These are phyloP conservation scores for Malaclemys terrapin DNA, from an alignment of 2,113 vertebrate genomes.

Conservation along the genomic window DNA sequence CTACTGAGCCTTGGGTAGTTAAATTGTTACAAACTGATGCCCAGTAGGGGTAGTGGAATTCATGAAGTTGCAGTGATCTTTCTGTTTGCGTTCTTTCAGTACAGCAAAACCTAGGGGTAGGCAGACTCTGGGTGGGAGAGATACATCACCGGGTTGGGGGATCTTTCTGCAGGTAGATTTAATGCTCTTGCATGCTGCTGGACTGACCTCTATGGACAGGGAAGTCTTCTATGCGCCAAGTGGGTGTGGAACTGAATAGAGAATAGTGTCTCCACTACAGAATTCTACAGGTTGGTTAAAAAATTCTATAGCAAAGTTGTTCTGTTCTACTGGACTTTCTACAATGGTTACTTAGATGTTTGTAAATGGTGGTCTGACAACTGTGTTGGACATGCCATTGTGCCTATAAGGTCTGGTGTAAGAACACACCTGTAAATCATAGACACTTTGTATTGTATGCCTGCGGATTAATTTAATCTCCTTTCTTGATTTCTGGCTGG, in stretches of 20 bases:
- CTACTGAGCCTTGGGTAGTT: background rate
- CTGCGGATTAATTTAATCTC: background rate
- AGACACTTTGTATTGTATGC: background rate
- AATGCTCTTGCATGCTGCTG: background rate
- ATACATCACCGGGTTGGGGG: background rate
- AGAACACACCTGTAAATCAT: background rate
- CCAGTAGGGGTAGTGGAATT: background rate
- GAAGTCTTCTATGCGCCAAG: background rate
- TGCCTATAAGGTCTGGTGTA: background rate
- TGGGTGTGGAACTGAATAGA: no score
- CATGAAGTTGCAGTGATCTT: fast-evolving
- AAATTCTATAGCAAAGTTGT: background rate
- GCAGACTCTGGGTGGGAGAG: background rate
- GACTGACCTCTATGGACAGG: background rate
- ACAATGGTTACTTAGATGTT: background rate
- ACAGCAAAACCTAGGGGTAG: background rate
- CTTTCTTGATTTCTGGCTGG: background rate
- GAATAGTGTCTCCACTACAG: background rate
- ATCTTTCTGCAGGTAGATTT: background rate
- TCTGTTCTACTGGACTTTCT: background rate
- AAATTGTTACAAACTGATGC: background rate
- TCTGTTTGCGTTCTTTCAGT: background rate
- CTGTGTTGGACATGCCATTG: background rate
- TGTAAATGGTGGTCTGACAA: background rate
- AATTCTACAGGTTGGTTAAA: background rate